phyloP scores from a whole-genome alignment of 2,888 invertebrate genomes.

The Synergus laeviventris region DNA sequence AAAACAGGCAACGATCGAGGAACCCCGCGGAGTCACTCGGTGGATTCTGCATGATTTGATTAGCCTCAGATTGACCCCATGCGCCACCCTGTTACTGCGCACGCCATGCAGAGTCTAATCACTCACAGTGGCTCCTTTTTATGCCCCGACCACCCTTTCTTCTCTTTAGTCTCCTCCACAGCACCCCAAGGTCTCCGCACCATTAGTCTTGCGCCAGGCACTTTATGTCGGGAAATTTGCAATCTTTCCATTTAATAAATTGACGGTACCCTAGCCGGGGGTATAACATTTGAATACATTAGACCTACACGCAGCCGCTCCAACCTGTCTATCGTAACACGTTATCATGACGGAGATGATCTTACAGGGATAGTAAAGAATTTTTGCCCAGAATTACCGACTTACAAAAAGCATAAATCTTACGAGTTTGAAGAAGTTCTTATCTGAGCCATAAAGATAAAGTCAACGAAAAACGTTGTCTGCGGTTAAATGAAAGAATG shows the following conservation, averaged over 20 bases:
- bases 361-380: neutral
- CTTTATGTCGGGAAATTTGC: constrained; percentile 76
- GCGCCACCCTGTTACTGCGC: constrained; percentile 55
- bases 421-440: neutral
- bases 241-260: constrained; percentile 76
- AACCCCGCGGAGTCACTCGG: constrained; percentile 57
- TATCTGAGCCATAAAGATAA: neutral
- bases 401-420: neutral
- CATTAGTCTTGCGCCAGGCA: constrained; percentile 74
- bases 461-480: neutral
- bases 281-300: constrained; percentile 74
- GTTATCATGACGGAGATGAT: constrained; percentile 60
- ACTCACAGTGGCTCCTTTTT: constrained; percentile 67
- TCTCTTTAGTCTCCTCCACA: constrained; percentile 51
- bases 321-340: constrained; percentile 56
- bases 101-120: constrained; percentile 66
- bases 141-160: constrained; percentile 51
- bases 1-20: constrained; percentile 50
- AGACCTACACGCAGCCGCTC: constrained; percentile 56
- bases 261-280: constrained; percentile 67
- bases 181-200: constrained; percentile 62
- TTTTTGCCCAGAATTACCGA: neutral
- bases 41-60: constrained; percentile 74
- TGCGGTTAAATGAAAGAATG: neutral
- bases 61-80: constrained; percentile 76